Conservation (phyloP, 2,797 vertebrate genomes). For the Sebastes taczanowskii region DNA sequence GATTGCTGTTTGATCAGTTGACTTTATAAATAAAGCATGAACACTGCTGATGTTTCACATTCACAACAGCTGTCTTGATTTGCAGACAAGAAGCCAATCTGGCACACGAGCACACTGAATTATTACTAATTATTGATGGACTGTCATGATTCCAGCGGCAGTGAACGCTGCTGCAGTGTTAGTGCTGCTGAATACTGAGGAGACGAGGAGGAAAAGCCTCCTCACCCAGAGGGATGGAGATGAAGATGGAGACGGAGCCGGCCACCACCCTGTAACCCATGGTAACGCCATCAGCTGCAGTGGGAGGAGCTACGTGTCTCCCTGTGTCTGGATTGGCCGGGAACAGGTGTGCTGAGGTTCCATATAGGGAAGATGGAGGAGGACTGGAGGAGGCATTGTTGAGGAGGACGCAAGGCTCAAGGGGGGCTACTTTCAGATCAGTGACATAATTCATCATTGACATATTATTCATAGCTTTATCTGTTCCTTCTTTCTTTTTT, state of each 20-base stretch:
- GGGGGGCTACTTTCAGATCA: constrained; percentile 9
- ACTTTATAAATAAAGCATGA: constrained; percentile 1
- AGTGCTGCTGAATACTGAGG: constrained; percentile 10
- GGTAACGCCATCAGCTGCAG: constrained; percentile 77
- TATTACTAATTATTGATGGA: not conserved
- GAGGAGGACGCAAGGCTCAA: not conserved
- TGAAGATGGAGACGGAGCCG: constrained; percentile 41
- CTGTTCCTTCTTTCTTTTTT: not conserved
- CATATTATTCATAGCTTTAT: not conserved
- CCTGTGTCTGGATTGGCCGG: constrained; percentile 72
- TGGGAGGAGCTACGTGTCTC: constrained; percentile 67
- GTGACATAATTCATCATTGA: not conserved
- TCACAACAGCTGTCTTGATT: constrained; percentile 6
- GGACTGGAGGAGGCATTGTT: constrained; percentile 30
- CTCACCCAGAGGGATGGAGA: constrained; percentile 38
- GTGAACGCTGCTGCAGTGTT: constrained; percentile 17
- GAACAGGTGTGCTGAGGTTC: constrained; percentile 79
- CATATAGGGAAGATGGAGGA: constrained; percentile 60
- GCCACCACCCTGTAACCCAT: constrained; percentile 82
- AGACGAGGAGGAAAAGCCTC: constrained; percentile 37
- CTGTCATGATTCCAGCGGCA: not conserved
- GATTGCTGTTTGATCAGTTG: not conserved
- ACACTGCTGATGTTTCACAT: not conserved
- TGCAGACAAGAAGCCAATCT: not conserved
- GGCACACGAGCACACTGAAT: not conserved